Conservation (phyloP, 2,113 vertebrate species). For the Hystrix cristata region DNA sequence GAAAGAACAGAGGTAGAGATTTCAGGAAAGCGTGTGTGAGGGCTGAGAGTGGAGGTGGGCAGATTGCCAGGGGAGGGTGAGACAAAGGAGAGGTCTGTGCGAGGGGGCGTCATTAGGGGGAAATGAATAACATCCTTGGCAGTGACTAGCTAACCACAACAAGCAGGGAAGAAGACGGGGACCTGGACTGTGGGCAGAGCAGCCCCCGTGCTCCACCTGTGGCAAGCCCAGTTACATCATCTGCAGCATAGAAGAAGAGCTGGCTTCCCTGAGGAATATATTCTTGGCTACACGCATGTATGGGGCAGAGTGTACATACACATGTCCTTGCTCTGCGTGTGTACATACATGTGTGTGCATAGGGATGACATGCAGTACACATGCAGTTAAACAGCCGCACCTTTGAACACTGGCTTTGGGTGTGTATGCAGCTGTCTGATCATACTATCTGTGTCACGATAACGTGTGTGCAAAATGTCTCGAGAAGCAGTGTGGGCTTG, state of each 20-base stretch:
- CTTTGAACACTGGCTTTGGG: neutral
- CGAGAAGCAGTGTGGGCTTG: too few species aligned
- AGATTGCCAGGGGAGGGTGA: neutral
- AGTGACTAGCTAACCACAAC: neutral
- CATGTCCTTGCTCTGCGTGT: neutral
- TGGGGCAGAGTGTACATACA: accelerated
- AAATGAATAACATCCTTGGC: neutral
- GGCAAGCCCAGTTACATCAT: neutral
- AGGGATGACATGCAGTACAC: neutral
- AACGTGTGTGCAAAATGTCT: neutral
- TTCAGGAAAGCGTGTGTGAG: neutral
- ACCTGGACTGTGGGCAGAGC: neutral
- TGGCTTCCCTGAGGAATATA: neutral
- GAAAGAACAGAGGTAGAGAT: neutral
- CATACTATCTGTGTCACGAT: too few species aligned
- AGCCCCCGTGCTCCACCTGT: neutral
- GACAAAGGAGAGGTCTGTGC: neutral
- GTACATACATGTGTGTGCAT: neutral
- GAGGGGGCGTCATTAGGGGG: neutral
- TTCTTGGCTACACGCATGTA: neutral
- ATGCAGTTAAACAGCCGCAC: neutral
- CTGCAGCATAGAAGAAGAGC: neutral
- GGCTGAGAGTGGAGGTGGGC: constrained; percentile 3
- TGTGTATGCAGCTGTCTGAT: neutral
- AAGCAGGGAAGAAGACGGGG: neutral